phyloP scores from a whole-genome alignment of 2,797 vertebrate species.

The Darevskia mixta region DNA sequence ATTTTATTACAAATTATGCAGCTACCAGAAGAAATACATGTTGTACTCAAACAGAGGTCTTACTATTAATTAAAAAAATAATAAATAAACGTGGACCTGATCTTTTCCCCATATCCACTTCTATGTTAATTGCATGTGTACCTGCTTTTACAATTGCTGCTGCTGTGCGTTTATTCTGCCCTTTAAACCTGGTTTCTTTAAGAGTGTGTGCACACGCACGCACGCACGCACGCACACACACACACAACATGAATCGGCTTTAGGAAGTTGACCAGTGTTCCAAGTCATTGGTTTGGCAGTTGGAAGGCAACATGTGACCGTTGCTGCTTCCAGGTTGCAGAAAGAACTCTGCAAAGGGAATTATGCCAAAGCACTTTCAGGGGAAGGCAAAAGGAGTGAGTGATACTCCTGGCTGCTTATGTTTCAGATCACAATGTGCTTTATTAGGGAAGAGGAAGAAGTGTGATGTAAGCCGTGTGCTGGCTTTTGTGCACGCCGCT shows the following conservation, averaged over 20 bases:
- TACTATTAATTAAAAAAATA: too few species aligned
- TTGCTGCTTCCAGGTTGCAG: slow-evolving; percentile 24
- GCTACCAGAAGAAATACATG: too few species aligned
- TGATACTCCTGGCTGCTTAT: slow-evolving; percentile 65
- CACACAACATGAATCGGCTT: background rate
- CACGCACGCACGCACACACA: too few species aligned
- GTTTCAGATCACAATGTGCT: slow-evolving; percentile 70
- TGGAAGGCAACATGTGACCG: background rate
- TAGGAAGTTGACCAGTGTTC: background rate
- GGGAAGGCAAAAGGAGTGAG: slow-evolving; percentile 61
- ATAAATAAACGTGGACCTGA: background rate
- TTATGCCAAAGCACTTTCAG: slow-evolving; percentile 59
- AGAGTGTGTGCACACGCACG: too few species aligned
- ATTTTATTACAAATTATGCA: too few species aligned
- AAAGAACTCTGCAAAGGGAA: slow-evolving; percentile 4
- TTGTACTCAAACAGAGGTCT: too few species aligned
- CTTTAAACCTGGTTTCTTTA: background rate
- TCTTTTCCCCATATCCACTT: background rate
- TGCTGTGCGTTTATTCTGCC: background rate
- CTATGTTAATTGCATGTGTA: background rate
- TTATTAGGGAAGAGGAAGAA: slow-evolving; percentile 70
- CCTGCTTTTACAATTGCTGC: background rate
- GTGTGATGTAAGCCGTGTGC: slow-evolving; percentile 70
- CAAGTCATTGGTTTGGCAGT: slow-evolving; percentile 1
- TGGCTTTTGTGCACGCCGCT: slow-evolving; percentile 71